These are phyloP conservation scores for Orthosia incerta DNA, from an alignment of 2,888 invertebrate species.

Conservation along the genomic window DNA sequence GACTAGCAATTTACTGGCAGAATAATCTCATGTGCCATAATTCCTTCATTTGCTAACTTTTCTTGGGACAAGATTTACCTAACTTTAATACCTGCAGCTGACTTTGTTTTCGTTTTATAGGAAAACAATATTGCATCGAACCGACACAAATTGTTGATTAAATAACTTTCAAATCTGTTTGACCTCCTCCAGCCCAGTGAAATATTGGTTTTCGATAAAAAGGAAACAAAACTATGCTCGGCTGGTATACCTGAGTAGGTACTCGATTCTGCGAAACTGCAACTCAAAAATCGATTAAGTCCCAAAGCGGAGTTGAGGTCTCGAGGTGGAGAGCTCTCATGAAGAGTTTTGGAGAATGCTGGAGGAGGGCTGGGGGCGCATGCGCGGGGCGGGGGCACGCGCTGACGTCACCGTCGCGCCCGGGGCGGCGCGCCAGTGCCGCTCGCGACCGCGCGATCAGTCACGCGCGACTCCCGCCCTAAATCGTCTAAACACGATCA, in stretches of 20 bases:
- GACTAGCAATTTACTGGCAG: slow-evolving; percentile 30
- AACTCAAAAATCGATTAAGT: slow-evolving; percentile 90
- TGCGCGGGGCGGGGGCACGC: slow-evolving; percentile 85
- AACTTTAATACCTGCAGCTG: neutral
- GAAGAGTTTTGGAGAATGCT: slow-evolving; percentile 85
- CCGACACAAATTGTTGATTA: slow-evolving; percentile 25
- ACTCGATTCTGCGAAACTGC: slow-evolving; percentile 85
- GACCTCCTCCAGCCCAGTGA: slow-evolving; percentile 37
- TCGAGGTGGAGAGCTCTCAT: slow-evolving; percentile 88
- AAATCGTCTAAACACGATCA: slow-evolving; percentile 80
- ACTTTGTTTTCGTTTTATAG: slow-evolving; percentile 15
- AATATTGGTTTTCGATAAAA: slow-evolving; percentile 61
- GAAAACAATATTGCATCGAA: slow-evolving; percentile 16
- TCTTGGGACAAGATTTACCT: neutral
- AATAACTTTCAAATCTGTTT: slow-evolving; percentile 37
- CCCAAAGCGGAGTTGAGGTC: slow-evolving; percentile 89
- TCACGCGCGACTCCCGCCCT: slow-evolving; percentile 87
- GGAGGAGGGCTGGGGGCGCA: slow-evolving; percentile 78
- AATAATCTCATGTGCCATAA: slow-evolving; percentile 23
- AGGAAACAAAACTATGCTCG: slow-evolving; percentile 45
- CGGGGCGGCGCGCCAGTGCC: slow-evolving; percentile 87
- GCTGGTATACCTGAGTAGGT: slow-evolving; percentile 78
- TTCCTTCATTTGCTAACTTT: slow-evolving; percentile 12
- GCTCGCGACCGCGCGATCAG: slow-evolving; percentile 87
- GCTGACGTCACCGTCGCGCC: slow-evolving; percentile 88